phyloP scores from a whole-genome alignment of 2,113 vertebrate species.

The Spea bombifrons region DNA sequence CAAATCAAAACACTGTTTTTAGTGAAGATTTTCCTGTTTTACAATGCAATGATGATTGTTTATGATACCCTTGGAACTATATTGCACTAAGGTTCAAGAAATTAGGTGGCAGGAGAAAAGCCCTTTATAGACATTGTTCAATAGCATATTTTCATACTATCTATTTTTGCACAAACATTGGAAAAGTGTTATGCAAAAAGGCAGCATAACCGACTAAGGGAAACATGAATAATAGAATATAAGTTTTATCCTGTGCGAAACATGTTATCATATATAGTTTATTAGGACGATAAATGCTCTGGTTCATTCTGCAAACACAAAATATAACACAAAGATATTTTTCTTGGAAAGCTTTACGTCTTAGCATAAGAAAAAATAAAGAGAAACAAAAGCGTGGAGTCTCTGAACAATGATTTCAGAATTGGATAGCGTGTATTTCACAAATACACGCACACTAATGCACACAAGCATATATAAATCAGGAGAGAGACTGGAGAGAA shows the following conservation, averaged over 20 bases:
- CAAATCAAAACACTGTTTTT: slow-evolving; percentile 88
- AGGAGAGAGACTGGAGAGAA: too few relatives aligned
- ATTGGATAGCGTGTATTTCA: too few relatives aligned
- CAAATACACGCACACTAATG: too few relatives aligned
- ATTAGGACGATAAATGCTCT: slow-evolving; percentile 24
- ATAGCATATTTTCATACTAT: slow-evolving; percentile 67
- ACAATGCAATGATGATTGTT: slow-evolving; percentile 92
- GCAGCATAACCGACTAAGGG: slow-evolving; percentile 8
- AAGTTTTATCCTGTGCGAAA: slow-evolving; percentile 7
- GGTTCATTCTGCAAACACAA: slow-evolving; percentile 7
- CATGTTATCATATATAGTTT: slow-evolving; percentile 13
- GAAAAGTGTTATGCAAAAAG: slow-evolving; percentile 26
- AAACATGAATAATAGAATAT: slow-evolving; percentile 29
- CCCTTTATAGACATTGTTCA: slow-evolving; percentile 76
- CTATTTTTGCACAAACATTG: slow-evolving; percentile 56
- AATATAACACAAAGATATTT: not conserved
- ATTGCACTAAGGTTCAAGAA: slow-evolving; percentile 78
- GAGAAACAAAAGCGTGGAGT: too few relatives aligned
- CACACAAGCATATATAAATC: too few relatives aligned
- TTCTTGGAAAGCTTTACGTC: not conserved
- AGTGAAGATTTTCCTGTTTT: slow-evolving; percentile 96
- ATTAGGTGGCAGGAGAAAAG: slow-evolving; percentile 81
- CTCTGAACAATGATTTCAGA: too few relatives aligned
- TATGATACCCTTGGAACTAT: slow-evolving; percentile 84
- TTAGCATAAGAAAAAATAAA: too few relatives aligned